Conservation (phyloP, 23 tunicate species). For the Trididemnum nubilum region DNA sequence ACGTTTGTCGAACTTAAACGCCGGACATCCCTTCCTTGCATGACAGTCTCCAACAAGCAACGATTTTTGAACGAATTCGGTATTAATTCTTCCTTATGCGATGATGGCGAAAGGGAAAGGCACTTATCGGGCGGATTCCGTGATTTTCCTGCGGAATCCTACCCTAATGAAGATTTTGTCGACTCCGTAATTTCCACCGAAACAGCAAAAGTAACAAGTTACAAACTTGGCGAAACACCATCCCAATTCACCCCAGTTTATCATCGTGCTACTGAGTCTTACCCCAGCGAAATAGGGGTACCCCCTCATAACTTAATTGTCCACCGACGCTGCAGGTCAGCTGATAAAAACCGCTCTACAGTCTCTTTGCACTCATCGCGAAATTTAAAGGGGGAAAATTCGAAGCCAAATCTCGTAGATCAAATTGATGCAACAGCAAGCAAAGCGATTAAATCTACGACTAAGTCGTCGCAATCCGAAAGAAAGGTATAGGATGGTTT, state of each 20-base stretch:
- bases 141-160: not conserved
- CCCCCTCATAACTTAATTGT: no score
- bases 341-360: no score
- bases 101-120: not conserved
- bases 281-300: no score
- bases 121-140: not conserved
- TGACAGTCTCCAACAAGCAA: constrained; percentile 13
- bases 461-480: no score
- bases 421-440: no score
- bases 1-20: not conserved
- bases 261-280: not conserved
- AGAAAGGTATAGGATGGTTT: no score
- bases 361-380: no score
- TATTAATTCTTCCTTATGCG: not conserved
- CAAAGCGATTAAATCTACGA: no score
- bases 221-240: not conserved
- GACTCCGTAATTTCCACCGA: constrained; percentile 6
- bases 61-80: constrained; percentile 3
- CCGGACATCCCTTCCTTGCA: constrained; percentile 5
- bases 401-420: no score
- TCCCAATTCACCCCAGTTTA: not conserved
- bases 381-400: no score
- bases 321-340: no score
- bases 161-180: not conserved
- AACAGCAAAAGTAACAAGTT: not conserved